Base-by-base conservation (phyloP, 2,113 vertebrate genomes). In the Coturnix japonica region DNA sequence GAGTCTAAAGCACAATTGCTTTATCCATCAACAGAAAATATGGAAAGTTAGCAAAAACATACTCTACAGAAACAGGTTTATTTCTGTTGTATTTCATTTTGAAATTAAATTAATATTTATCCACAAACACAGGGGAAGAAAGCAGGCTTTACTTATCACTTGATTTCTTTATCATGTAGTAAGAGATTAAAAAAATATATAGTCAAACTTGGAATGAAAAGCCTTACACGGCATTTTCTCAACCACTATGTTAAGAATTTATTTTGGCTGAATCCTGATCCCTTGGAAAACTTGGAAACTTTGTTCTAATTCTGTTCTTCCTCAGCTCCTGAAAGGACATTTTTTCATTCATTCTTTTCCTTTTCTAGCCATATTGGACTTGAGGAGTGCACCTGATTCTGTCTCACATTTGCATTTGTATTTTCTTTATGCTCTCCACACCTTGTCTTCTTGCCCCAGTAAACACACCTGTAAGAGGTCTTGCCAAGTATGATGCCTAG, bases 181-280 rank as follows among this genome's bases (percentile, higher is more conserved):
- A 6, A 33, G 28, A 89, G 75, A 91, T 13, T 53, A 26, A 6
- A 73, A 56, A 80, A 83, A 41, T 12, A 8, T 56, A 8, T 56
- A 91, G 72, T 13, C 11, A 41, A 89, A 76, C 72, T 33, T 19
- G 65, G 54, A 83, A 69, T 31, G 8, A 76, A 89, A 35, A 43
- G 57, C 35, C 43, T 33, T 30, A 11, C 0, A 0, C 11, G 1
- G 4, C 65, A 31, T 57, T 77, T 92, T 69, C 21, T 73, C 44
- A 59, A 0, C 11, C 7, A 54, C 21, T 72, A 64, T 12, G 46
- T 4, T 19, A 70, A 73, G 43, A 77, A 5, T 14, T 31, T 41
- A 14, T 53, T 70, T 69, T 69, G 39, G 17, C 46, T 20, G 35
- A 46, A 66, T 31, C 37, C 35, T 21, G n/a, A 7, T n/a, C 5